These are phyloP conservation scores for Aviceda subcristata DNA, from an alignment of 2,113 vertebrate species.

Conservation along the genomic window DNA sequence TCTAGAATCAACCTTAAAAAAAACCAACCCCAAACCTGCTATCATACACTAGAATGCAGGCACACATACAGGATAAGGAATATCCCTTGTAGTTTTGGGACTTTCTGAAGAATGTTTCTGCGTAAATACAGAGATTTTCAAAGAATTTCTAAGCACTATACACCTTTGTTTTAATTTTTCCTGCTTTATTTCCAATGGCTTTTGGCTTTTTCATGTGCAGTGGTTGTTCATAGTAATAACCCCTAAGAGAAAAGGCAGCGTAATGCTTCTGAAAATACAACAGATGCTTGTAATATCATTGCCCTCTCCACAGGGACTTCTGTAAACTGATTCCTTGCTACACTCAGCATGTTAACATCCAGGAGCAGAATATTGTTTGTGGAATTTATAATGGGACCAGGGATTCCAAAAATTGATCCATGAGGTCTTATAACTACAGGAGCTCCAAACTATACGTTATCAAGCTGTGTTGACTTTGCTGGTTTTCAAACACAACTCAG, in stretches of 20 bases:
- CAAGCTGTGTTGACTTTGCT: background rate
- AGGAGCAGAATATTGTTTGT: background rate
- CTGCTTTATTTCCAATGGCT: background rate
- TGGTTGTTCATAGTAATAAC: background rate
- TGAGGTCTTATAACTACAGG: background rate
- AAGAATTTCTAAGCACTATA: background rate
- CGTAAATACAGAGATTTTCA: background rate
- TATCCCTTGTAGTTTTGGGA: background rate
- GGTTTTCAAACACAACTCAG: background rate
- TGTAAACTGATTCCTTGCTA: slow-evolving; percentile 12
- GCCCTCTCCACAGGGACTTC: background rate
- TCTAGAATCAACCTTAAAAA: background rate
- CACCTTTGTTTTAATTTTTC: background rate
- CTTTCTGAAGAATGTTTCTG: background rate
- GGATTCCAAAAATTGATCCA: slow-evolving; percentile 23
- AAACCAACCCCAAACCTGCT: background rate
- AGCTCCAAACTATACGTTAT: background rate
- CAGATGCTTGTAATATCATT: slow-evolving; percentile 45
- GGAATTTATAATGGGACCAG: slow-evolving; percentile 13
- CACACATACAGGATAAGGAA: background rate
- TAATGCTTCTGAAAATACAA: background rate
- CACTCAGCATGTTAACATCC: slow-evolving; percentile 20
- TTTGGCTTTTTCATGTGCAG: background rate
- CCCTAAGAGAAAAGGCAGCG: background rate
- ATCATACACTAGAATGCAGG: background rate